Evolutionary conservation across 1,140 invertebrate genomes (phyloP), one percentile per base, ranked within the genome.

Genomic region (Drosophila burlai): DNA sequence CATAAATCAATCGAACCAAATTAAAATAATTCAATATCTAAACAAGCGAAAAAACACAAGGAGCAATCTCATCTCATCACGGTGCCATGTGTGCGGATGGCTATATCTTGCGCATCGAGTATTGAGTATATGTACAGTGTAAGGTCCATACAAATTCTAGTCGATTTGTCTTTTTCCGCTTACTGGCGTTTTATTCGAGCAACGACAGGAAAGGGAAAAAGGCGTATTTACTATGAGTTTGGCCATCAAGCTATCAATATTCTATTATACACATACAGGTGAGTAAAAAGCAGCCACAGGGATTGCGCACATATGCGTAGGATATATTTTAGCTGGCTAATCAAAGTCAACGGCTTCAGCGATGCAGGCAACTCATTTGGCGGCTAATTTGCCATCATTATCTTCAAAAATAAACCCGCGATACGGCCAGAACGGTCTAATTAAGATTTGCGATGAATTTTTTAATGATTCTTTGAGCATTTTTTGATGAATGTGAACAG

Each of bases 91-190:
- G 83, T 76, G 71, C 58, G 11, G 24, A 52, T 52, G 36, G 38
- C 29, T 50, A 45, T 52, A 42, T 71, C 52, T 58, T 36, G 57
- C 21, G 1, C 9, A 24, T 55, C 21, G 21, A 8, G 47, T 49
- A 34, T 54, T 40, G 42, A 38, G 38, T 42, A 68, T 57, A 58
- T 59, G 43, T 60, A 43, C 45, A 65, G 62, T 62, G 36, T 24
- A 49, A 57, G 21, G 15, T 57, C 54, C 57, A 52, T 50, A 18
- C 26, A 68, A 91, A 82, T 92, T 92, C 89, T 91, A 87, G 91
- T 92, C 84, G 91, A 92, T 92, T 92, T 92, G 91, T 92, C 91
- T 92, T 92, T 92, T 92, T 92, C 91, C 91, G 91, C 91, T 92
- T 92, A 92, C 91, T 92, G 91, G 62, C 89, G 85, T 92, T 91